Evolutionary conservation across 2,113 vertebrate genomes (phyloP), one percentile per base, ranked within the genome.

Genomic region (Plecturocebus donacophilus): DNA sequence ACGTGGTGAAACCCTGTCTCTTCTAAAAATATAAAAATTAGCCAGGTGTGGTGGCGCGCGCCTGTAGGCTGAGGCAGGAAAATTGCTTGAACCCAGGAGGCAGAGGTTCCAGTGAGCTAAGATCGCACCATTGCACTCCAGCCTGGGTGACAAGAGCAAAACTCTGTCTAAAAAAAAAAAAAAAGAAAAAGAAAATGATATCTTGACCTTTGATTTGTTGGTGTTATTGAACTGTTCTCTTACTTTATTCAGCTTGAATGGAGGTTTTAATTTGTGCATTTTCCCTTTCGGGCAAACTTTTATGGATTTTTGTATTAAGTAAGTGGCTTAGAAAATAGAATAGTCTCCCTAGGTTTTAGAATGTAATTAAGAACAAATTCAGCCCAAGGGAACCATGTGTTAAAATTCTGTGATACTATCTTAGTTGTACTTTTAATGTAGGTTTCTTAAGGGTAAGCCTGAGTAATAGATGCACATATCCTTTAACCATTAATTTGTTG

Each of bases 261-360:
- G 68, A n/a, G 32, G 32, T 35, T 92, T 95, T 94, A 89, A 86
- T 86, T 93, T 82, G 47, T 91, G 8, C 56, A 23, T 89, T 91
- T 96, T 97, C 52, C 56, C 80, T 54, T 73, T 76, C 13, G 52
- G 82, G 70, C 71, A 91, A 96, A 66, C 6, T 71, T 38, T 68
- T 86, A 73, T 45, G 32, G 56, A 56, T 96, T 95, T 96, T 52
- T 81, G 91, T 76, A 40, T 94, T 94, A 93, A 94, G n/a, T 93
- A 93, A 73, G 35, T 79, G 35, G 16, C 17, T 89, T 90, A 86
- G 47, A 83, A 70, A 32, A 47, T 45, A 61, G 12, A 58, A 25
- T 73, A 84, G 30, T 93, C 49, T 95, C 49, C 38, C 13, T 82
- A 93, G 54, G 58, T 76, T 96, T 96, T 77, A 66, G 45, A 87